Evolutionary conservation across 2,888 invertebrate species (phyloP).

Genomic region (Dynastes grantii): DNA sequence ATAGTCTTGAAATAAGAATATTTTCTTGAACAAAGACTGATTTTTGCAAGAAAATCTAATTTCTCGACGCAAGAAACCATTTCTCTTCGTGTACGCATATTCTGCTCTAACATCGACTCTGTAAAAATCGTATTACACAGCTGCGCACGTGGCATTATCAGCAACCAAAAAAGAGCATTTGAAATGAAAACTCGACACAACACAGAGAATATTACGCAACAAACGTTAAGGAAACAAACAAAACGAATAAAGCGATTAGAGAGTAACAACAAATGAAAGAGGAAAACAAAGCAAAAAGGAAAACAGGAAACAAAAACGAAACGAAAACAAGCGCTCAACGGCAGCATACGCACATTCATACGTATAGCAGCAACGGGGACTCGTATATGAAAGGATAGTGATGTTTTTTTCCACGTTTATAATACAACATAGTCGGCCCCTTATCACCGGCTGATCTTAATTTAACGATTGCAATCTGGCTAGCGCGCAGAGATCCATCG

Average conservation of each 20-base stretch:
- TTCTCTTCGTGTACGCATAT: neutral
- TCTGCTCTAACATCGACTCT: neutral
- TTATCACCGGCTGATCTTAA: slow-evolving; percentile 55
- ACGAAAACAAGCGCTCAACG: slow-evolving; percentile 19
- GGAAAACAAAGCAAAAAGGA: slow-evolving; percentile 17
- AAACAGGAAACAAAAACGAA: slow-evolving; percentile 21
- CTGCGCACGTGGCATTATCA: slow-evolving; percentile 10
- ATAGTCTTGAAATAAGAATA: too few species aligned
- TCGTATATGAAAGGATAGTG: slow-evolving; percentile 37
- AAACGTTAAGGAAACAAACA: neutral
- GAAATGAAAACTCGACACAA: neutral
- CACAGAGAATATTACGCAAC: slow-evolving; percentile 14
- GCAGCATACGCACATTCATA: neutral
- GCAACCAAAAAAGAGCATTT: neutral
- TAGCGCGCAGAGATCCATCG: slow-evolving; percentile 56
- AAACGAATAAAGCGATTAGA: slow-evolving; percentile 8
- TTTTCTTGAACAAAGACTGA: too few species aligned
- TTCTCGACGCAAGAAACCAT: too few species aligned
- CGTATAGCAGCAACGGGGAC: slow-evolving; percentile 12
- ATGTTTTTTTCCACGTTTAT: slow-evolving; percentile 18
- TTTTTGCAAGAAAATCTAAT: too few species aligned
- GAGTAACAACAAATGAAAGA: slow-evolving; percentile 10
- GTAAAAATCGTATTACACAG: slow-evolving; percentile 4
- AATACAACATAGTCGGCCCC: slow-evolving; percentile 34
- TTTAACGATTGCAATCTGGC: slow-evolving; percentile 62